These are phyloP conservation scores for Sinocyclocheilus grahami DNA, from an alignment of 2,113 vertebrate genomes.

Conservation along the genomic window DNA sequence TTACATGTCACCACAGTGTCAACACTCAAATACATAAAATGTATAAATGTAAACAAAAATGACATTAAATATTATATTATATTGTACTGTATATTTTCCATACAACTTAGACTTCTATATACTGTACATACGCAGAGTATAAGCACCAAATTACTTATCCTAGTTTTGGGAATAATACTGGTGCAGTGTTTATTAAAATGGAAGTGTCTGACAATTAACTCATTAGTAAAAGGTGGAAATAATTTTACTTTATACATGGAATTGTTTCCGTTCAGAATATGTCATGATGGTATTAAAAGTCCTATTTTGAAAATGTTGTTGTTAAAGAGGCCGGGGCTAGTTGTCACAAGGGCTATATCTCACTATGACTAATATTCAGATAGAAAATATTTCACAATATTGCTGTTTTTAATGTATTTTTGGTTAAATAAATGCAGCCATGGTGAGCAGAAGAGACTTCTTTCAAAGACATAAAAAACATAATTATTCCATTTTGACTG, in stretches of 20 bases:
- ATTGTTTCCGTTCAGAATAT: not conserved
- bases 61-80: not conserved
- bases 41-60: not conserved
- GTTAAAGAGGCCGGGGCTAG: not conserved
- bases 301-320: not conserved
- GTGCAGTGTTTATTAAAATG: not conserved
- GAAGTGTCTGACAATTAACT: not conserved
- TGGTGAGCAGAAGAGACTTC: too few species aligned
- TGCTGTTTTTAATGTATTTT: too few species aligned
- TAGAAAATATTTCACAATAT: too few species aligned
- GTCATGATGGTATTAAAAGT: not conserved
- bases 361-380: not conserved
- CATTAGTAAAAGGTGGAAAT: not conserved
- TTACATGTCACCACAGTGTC: not conserved
- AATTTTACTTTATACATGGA: not conserved
- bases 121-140: not conserved
- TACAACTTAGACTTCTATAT: too few species aligned
- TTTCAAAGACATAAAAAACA: too few species aligned
- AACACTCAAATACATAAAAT: not conserved
- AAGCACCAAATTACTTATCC: not conserved
- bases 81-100: slow-evolving; percentile 2
- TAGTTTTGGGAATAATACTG: not conserved
- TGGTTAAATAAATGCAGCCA: too few species aligned
- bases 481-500: too few species aligned
- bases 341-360: slow-evolving; percentile 7